phyloP scores from a whole-genome alignment of 2,888 invertebrate genomes.

The Acleris laterana region DNA sequence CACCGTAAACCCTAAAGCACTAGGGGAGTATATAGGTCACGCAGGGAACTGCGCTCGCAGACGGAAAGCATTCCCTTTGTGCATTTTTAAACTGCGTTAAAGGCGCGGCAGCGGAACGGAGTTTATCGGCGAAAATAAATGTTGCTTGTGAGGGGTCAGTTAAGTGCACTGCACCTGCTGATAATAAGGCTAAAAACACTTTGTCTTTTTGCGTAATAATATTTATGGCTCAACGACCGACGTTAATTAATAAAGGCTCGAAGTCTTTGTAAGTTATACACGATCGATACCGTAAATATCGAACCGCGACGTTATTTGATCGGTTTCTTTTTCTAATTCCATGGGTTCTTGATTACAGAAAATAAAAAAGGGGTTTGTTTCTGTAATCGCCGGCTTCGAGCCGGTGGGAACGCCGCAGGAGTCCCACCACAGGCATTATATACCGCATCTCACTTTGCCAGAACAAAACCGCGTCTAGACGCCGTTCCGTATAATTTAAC shows the following conservation, averaged over 20 bases:
- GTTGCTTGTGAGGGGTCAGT: constrained; percentile 73
- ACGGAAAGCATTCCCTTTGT: constrained; percentile 57
- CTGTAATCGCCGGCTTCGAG: constrained; percentile 58
- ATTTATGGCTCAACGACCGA: constrained; percentile 16
- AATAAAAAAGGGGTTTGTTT: constrained; percentile 51
- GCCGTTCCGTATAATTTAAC: constrained; percentile 58
- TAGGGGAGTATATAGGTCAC: constrained; percentile 80
- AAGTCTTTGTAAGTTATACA: constrained; percentile 14
- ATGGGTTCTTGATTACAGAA: constrained; percentile 57
- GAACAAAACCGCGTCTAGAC: constrained; percentile 80
- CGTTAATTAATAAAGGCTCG: constrained; percentile 19
- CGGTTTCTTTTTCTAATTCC: constrained; percentile 47
- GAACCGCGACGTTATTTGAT: constrained; percentile 38
- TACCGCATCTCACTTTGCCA: constrained; percentile 61
- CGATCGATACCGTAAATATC: constrained; percentile 27
- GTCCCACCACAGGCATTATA: constrained; percentile 65
- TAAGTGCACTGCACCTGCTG: constrained; percentile 66
- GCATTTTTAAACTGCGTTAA: constrained; percentile 48
- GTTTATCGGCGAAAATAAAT: constrained; percentile 61
- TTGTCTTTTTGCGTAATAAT: constrained; percentile 17
- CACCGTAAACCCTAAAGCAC: constrained; percentile 74
- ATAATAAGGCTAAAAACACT: constrained; percentile 39
- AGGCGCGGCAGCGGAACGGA: constrained; percentile 48
- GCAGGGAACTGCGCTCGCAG: constrained; percentile 59
- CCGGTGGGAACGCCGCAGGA: constrained; percentile 77